Evolutionary conservation across 2,113 vertebrate genomes (phyloP).

Genomic region (Gymnorhina tibicen): DNA sequence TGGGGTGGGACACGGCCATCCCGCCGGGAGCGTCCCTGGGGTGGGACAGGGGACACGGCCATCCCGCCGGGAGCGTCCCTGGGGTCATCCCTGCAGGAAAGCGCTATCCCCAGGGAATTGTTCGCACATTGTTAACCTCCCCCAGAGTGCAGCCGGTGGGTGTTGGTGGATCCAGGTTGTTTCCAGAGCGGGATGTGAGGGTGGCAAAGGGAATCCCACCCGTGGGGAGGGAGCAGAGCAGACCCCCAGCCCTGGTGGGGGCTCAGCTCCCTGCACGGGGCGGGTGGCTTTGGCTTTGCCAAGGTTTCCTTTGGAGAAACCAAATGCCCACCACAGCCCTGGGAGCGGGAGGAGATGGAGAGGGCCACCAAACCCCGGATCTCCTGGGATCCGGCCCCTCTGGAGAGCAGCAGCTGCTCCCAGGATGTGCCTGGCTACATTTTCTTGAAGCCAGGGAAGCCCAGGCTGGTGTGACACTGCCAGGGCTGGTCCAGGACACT

Average conservation of each 20-base stretch:
- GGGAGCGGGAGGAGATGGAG: fast-evolving
- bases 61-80: neutral
- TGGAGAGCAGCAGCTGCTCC: neutral
- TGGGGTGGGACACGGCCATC: fast-evolving
- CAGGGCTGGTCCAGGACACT: neutral
- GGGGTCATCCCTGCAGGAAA: neutral
- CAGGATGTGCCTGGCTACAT: fast-evolving
- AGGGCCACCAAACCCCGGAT: neutral
- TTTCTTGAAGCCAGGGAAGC: neutral
- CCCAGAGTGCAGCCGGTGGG: fast-evolving
- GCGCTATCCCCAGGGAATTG: fast-evolving
- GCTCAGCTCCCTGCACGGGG: fast-evolving
- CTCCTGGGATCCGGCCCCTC: neutral
- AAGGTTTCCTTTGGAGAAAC: neutral
- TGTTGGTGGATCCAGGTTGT: fast-evolving
- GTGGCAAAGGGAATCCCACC: neutral
- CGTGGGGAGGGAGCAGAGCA: neutral
- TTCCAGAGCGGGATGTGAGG: fast-evolving
- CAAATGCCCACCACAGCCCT: fast-evolving
- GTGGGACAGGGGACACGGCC: neutral
- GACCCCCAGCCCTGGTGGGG: neutral
- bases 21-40: neutral
- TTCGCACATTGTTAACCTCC: neutral
- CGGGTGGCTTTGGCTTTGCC: neutral
- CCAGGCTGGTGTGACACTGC: neutral